Evolutionary conservation across 2,113 vertebrate species (phyloP), one percentile per base, ranked within the genome.

Genomic region (Procavia capensis): DNA sequence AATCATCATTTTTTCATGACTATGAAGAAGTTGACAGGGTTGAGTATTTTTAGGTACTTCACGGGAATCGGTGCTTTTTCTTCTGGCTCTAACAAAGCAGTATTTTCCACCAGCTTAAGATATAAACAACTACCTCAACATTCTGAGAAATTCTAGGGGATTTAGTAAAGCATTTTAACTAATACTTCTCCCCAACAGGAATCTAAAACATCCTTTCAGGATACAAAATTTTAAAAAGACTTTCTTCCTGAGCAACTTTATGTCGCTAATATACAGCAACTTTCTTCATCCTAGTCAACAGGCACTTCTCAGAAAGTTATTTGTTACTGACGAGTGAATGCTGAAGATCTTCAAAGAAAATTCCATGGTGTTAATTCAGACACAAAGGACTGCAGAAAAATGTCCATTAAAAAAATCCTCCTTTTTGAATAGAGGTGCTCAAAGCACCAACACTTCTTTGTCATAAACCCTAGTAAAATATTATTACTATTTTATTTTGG

Each of bases 21-120:
- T 91, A 80, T 91, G 45, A 82, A 90, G 95, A 95, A 74, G 78
- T 63, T 93, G 75, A 89, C 45, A 68, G 88, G 85, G 47, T 75
- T 95, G 80, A 85, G 82, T 91, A 91, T 94, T 97, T 98, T 96
- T 93, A 97, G 88, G 63, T 95, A 66, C 93, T 96, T 64, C 93
- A 64, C 88, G 4, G 47, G 91, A 96, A 96, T 98, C 94, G 90
- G n/a, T 0, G 74, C 45, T 86, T 97, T 96, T 72, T 85, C 91
- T 97, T 96, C 90, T 63, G 93, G 68, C 72, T 72, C 50, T 76
- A 95, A 80, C 72, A 94, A 85, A 80, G 16, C 70, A 63, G 20
- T 83, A 63, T 64, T 68, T 68, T 90, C 59, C 96, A 80, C 91
- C 14, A 84, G 75, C 36, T 95, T 95, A 95, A 93, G 92, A 94